These are phyloP conservation scores for Mesorhabditis sp. DNA, from an alignment of 2,888 invertebrate species.

Conservation along the genomic window DNA sequence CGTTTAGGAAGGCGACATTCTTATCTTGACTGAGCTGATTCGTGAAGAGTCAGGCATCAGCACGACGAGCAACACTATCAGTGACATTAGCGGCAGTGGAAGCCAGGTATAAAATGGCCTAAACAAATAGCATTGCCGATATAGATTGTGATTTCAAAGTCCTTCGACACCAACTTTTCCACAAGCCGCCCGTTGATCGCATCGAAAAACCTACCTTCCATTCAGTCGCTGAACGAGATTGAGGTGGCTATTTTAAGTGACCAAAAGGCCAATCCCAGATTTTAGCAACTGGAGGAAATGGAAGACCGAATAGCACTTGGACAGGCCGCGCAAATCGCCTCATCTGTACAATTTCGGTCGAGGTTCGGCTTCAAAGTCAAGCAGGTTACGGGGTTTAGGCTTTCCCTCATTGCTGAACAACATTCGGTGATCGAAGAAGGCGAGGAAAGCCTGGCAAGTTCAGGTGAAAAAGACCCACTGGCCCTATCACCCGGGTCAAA, in stretches of 20 bases:
- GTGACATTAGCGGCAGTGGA: slow-evolving; percentile 12
- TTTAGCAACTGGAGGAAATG: slow-evolving; percentile 41
- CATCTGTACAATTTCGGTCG: slow-evolving; percentile 39
- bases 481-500: not conserved
- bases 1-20: slow-evolving; percentile 32
- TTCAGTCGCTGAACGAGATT: slow-evolving; percentile 11
- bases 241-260: slow-evolving; percentile 12
- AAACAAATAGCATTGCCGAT: not conserved
- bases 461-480: slow-evolving; percentile 6
- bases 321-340: slow-evolving; percentile 16
- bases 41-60: slow-evolving; percentile 33
- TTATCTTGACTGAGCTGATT: slow-evolving; percentile 36
- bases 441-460: slow-evolving; percentile 18
- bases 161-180: slow-evolving; percentile 34
- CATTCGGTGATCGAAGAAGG: slow-evolving; percentile 37
- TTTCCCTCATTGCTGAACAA: slow-evolving; percentile 41
- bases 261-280: not conserved
- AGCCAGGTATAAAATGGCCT: slow-evolving; percentile 15
- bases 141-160: slow-evolving; percentile 41
- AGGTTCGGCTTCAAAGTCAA: slow-evolving; percentile 18
- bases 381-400: slow-evolving; percentile 17
- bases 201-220: not conserved
- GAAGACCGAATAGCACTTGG: slow-evolving; percentile 35
- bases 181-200: slow-evolving; percentile 5
- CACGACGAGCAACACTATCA: slow-evolving; percentile 22